Evolutionary conservation across 1,140 invertebrate species (phyloP), one percentile per base, ranked within the genome.

Genomic region (Sesamia nonagrioides): DNA sequence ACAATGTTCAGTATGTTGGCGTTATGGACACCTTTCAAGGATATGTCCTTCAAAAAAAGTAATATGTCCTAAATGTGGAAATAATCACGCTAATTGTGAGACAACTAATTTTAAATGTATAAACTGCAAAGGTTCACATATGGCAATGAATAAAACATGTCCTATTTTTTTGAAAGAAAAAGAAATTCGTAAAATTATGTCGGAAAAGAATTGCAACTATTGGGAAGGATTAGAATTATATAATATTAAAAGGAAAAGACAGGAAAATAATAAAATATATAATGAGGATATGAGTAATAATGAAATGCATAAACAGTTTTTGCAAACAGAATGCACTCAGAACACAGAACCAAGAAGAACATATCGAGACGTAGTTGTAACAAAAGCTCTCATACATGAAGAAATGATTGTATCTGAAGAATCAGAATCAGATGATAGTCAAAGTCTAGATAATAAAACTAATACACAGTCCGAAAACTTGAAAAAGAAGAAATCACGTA

Each of bases 21-120:
- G 54, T 37, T 72, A 72, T 68, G 81, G 78, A 56, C 54, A 56
- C 21, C 8, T 56, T 3, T 27, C 21, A 11, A 27, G 8, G 7
- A 11, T 8, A n/a, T 85, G 84, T 40, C 56, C 71, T 0, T 71
- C 75, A 4, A 80, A 82, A 17, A 84, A 81, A 77, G 45, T 79
- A 5, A 45, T 84, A 3, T 87, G 86, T 48, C 82, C 86, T 2
- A 87, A 87, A 35, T 87, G 84, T 40, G 71, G 74, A n/a, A 71
- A 40, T 18, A 40, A 75, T 27, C 86, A 85, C 76, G 73, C 11
- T 21, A 87, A 87, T 58, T 87, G 86, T 52, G 79, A 82, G 40
- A 79, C 50, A 4, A 77, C 33, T n/a, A 13, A 2, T 27, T 84
- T 79, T 50, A 80, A 35, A 71, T 86, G 83, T 56, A 69, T 81